Percentiles rank a stretch among this genome's conserved stretches.
These are phyloP conservation scores for Dasypolia templi DNA, from an alignment of 2,888 invertebrate genomes.

Conservation along the genomic window DNA sequence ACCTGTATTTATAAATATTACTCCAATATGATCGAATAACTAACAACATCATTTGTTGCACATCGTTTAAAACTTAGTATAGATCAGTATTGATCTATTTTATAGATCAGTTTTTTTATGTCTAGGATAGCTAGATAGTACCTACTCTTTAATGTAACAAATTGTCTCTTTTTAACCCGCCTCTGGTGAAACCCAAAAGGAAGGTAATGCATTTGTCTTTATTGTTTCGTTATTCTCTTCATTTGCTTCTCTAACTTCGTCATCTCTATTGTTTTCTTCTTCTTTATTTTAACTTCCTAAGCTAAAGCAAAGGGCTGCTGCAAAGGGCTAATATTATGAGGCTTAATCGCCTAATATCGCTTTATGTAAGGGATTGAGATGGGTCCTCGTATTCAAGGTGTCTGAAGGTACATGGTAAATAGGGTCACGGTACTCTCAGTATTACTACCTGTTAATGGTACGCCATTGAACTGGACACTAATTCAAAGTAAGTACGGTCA, in stretches of 20 bases:
- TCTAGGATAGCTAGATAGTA: not conserved
- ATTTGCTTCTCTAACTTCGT: too few relatives aligned
- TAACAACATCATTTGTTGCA: not conserved
- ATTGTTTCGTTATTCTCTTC: too few relatives aligned
- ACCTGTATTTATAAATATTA: not conserved
- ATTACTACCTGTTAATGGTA: conserved; percentile 22
- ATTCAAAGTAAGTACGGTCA: conserved; percentile 7
- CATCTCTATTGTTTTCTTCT: too few relatives aligned
- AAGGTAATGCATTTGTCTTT: not conserved
- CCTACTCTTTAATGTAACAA: not conserved
- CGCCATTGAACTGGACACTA: not conserved
- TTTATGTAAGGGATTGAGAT: conserved; percentile 59
- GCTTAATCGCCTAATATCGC: conserved; percentile 61
- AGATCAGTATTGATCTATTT: too few relatives aligned
- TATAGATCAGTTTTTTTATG: too few relatives aligned
- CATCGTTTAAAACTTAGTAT: not conserved
- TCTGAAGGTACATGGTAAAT: conserved; percentile 32
- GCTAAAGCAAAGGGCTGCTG: not conserved
- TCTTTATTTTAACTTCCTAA: not conserved
- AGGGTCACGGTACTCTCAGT: conserved; percentile 47
- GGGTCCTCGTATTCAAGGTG: conserved; percentile 46
- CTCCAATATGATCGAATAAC: not conserved
- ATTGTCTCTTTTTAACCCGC: not conserved
- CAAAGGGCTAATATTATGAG: conserved; percentile 55
- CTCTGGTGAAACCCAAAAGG: not conserved